Conservation (phyloP, 2,113 vertebrate species). For the Uropsilus gracilis region DNA sequence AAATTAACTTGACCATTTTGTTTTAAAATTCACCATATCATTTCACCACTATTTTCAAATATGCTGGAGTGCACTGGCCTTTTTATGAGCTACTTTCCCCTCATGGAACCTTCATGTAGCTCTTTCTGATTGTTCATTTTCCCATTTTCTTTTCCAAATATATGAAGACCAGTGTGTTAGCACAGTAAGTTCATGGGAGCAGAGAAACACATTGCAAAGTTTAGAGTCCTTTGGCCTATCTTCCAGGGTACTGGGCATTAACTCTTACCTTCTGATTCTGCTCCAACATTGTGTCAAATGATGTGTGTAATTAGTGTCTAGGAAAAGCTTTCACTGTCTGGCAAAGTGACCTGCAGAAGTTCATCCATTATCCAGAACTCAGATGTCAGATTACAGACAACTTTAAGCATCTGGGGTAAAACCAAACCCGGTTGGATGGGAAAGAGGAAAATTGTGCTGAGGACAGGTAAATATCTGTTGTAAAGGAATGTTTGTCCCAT, state of each 20-base stretch:
- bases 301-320: neutral
- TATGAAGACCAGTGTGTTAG: neutral
- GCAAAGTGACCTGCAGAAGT: neutral
- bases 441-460: neutral
- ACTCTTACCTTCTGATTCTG: conserved; percentile 1
- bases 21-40: neutral
- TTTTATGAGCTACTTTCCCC: neutral
- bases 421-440: neutral
- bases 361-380: neutral
- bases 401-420: neutral
- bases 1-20: neutral
- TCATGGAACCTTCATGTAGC: neutral
- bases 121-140: neutral
- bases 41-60: conserved; percentile 8
- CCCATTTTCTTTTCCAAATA: conserved; percentile 37
- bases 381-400: neutral
- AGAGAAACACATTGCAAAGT: neutral
- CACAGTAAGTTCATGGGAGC: neutral
- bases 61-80: neutral
- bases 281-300: neutral
- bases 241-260: neutral
- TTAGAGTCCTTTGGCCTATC: conserved; percentile 5
- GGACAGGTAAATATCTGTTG: neutral
- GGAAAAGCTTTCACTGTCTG: neutral
- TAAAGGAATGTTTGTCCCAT: neutral